phyloP scores from a whole-genome alignment of 2,113 vertebrate genomes.

The Gila orcuttii region DNA sequence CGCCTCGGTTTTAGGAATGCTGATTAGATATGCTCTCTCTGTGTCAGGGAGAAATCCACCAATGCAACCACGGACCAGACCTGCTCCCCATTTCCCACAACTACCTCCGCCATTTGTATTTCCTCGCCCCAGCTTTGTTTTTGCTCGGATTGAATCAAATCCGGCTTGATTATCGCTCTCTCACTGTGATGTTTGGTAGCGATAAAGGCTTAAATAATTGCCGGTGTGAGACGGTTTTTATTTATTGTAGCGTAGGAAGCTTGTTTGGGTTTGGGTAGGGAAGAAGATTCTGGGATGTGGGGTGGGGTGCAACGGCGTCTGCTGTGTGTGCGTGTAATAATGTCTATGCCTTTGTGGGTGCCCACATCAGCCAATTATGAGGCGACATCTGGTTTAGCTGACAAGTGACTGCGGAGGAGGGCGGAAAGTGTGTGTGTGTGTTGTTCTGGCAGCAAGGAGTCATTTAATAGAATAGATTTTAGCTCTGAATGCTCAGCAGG shows the following conservation, averaged over 20 bases:
- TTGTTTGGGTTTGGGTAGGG: conserved; percentile 15
- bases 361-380: conserved; percentile 77
- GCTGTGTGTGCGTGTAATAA: conserved; percentile 69
- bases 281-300: conserved; percentile 53
- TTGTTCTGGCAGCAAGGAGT: conserved; percentile 61
- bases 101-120: conserved; percentile 9
- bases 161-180: conserved; percentile 6
- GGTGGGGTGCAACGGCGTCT: conserved; percentile 62
- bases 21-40: conserved; percentile 61
- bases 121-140: conserved; percentile 9
- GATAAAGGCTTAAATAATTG: conserved; percentile 42
- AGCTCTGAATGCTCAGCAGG: conserved; percentile 62
- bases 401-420: conserved; percentile 59
- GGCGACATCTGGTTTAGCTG: conserved; percentile 72
- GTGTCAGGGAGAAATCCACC: conserved; percentile 55
- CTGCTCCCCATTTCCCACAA: conserved; percentile 30
- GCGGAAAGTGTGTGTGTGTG: conserved; percentile 51
- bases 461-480: conserved; percentile 59
- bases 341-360: conserved; percentile 74
- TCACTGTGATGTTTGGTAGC: not conserved
- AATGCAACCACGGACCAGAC: conserved; percentile 42
- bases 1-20: conserved; percentile 57
- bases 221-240: conserved; percentile 4
- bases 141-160: not conserved
- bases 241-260: conserved; percentile 39